Conservation (phyloP, 2,113 vertebrate species). For the Hyperoodon ampullatus region DNA sequence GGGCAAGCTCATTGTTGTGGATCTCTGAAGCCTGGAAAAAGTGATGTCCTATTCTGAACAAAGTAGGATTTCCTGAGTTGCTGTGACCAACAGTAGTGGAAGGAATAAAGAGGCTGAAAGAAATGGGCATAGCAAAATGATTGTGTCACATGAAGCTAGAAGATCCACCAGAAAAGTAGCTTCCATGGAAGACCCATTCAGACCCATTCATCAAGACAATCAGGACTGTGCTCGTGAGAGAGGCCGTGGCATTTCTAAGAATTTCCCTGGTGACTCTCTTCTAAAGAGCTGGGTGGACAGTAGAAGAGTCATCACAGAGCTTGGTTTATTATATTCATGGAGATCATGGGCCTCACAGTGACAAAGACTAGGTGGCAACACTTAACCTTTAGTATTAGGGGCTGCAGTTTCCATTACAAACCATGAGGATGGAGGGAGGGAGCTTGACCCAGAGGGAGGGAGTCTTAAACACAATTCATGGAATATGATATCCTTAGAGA, state of each 20-base stretch:
- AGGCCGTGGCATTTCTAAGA: not conserved
- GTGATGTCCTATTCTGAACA: not conserved
- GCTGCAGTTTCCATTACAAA: not conserved
- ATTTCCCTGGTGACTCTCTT: not conserved
- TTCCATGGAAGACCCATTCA: not conserved
- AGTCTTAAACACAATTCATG: not conserved
- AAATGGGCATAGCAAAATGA: not conserved
- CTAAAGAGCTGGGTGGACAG: not conserved
- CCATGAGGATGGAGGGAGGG: no score
- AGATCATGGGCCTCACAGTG: no score
- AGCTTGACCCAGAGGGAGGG: not conserved
- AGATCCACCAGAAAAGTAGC: not conserved
- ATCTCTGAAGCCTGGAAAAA: not conserved
- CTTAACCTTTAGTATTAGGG: not conserved
- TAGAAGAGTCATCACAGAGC: not conserved
- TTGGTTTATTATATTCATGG: not conserved
- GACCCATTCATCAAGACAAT: not conserved
- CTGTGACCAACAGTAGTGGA: not conserved
- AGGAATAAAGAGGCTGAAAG: not conserved
- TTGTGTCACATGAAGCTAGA: not conserved
- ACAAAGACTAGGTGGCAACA: not conserved
- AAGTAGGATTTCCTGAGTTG: not conserved
- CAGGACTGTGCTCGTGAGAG: not conserved
- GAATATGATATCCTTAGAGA: not conserved
- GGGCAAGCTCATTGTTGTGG: not conserved